phyloP scores from a whole-genome alignment of 2,113 vertebrate genomes.

The Peromyscus polionotus region DNA sequence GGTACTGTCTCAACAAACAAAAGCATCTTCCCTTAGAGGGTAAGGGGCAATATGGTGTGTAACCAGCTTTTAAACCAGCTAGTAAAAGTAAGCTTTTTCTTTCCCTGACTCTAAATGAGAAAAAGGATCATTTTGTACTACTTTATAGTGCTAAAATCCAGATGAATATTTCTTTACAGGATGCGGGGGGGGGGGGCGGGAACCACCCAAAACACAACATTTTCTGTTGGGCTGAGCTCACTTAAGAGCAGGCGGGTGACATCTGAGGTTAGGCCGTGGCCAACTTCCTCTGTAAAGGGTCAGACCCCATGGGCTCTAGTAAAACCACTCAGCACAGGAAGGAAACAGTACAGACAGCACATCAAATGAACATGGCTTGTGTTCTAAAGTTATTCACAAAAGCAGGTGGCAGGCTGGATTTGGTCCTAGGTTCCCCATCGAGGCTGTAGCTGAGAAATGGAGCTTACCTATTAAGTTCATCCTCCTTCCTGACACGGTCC shows the following conservation, averaged over 20 bases:
- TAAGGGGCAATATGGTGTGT: rapidly evolving
- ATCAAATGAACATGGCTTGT: background rate
- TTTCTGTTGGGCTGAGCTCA: background rate
- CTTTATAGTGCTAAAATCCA: background rate
- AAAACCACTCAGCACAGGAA: background rate
- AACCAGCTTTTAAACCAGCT: background rate
- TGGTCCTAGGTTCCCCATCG: rapidly evolving
- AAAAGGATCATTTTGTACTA: background rate
- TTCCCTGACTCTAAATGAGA: background rate
- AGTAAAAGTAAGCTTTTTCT: background rate
- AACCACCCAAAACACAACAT: too few species aligned
- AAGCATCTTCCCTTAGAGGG: background rate
- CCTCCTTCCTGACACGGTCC: conserved; percentile 81
- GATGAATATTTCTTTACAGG: background rate
- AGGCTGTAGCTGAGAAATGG: background rate
- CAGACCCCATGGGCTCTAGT: rapidly evolving
- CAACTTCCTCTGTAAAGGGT: background rate
- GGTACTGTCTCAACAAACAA: background rate
- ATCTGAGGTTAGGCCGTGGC: rapidly evolving
- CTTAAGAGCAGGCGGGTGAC: background rate
- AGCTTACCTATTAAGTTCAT: conserved; percentile 84
- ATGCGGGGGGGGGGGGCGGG: too few species aligned
- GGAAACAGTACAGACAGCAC: background rate
- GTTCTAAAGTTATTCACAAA: background rate
- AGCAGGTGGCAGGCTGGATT: rapidly evolving